phyloP scores from a whole-genome alignment of 2,888 invertebrate genomes.

The Chrysomela aeneicollis region DNA sequence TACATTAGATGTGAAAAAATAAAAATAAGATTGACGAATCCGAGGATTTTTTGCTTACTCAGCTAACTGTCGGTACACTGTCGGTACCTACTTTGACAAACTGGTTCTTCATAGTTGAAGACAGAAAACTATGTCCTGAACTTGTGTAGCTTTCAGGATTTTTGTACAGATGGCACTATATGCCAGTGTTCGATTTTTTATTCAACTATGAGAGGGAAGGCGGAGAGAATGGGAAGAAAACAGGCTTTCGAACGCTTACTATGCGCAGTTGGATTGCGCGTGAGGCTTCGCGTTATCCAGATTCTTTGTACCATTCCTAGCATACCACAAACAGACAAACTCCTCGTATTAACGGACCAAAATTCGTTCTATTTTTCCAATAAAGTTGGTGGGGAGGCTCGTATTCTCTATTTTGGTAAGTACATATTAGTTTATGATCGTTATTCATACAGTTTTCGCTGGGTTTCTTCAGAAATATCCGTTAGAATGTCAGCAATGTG shows the following conservation, averaged over 20 bases:
- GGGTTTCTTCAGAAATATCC: slow-evolving; percentile 70
- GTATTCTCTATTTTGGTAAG: slow-evolving; percentile 77
- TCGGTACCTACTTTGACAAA: too few species aligned
- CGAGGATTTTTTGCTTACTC: too few species aligned
- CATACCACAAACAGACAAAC: slow-evolving; percentile 86
- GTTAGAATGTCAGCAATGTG: slow-evolving; percentile 78
- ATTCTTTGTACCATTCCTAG: slow-evolving; percentile 98
- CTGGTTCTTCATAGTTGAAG: too few species aligned
- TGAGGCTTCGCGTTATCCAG: slow-evolving; percentile 90
- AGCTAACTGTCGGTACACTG: too few species aligned
- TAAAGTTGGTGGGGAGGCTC: slow-evolving; percentile 69
- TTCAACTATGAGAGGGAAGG: slow-evolving; percentile 30
- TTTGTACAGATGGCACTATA: slow-evolving; percentile 19
- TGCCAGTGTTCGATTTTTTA: slow-evolving; percentile 21
- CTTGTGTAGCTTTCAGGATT: background rate
- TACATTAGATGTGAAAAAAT: too few species aligned
- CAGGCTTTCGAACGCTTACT: slow-evolving; percentile 71
- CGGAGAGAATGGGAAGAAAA: slow-evolving; percentile 48
- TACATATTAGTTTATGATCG: slow-evolving; percentile 66
- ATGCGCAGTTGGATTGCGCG: slow-evolving; percentile 84
- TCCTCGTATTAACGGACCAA: slow-evolving; percentile 75
- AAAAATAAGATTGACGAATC: too few species aligned
- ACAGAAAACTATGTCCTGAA: slow-evolving; percentile 8
- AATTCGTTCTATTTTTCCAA: slow-evolving; percentile 73
- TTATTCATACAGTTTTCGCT: slow-evolving; percentile 70